Evolutionary conservation across 2,113 vertebrate genomes (phyloP), one percentile per base, ranked within the genome.

Genomic region (Crocuta crocuta): DNA sequence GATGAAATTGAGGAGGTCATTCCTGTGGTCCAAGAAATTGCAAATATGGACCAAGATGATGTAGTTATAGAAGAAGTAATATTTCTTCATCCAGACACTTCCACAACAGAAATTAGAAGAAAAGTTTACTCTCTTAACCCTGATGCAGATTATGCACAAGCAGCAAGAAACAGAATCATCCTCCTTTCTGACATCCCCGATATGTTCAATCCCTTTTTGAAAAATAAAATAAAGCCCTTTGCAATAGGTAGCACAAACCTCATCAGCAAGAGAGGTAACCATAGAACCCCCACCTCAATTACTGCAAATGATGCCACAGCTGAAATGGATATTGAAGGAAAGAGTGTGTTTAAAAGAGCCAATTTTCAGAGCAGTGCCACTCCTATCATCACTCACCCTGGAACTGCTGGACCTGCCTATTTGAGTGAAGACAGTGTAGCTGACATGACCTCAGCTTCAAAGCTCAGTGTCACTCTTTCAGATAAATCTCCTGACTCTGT

Each of bases 11-110:
- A 95, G 10, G 53, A 87, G 45, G 7, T 68, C 66, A 86, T 35
- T 89, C 39, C 74, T 50, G 3, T 61, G 45, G 66, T 53, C n/a
- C 86, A 96, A 95, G 7, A 96, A 95, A 89, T 7, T 80, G 21
- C 5, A 74, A 63, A 61, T 65, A 35, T 48, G 35, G n/a, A 76
- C 8, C 79, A 93, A 90, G n/a, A 90, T 82, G 48, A 93, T 63
- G 43, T 17, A 35, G 4, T 10, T 70, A 33, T 61, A 81, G 13
- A 89, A 21, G 31, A 97, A 85, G n/a, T 92, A 48, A 95, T 80
- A 35, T 35, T 95, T 21, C 55, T 76, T 90, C n/a, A 31, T 24
- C 65, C 48, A 21, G 58, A 90, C 24, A 81, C 33, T 86, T 90
- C 65, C 28, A 76, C n/a, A n/a, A 55, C 33, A 90, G 73, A 89